Evolutionary conservation across 2,113 vertebrate species (phyloP).

Genomic region (Strigops habroptila): DNA sequence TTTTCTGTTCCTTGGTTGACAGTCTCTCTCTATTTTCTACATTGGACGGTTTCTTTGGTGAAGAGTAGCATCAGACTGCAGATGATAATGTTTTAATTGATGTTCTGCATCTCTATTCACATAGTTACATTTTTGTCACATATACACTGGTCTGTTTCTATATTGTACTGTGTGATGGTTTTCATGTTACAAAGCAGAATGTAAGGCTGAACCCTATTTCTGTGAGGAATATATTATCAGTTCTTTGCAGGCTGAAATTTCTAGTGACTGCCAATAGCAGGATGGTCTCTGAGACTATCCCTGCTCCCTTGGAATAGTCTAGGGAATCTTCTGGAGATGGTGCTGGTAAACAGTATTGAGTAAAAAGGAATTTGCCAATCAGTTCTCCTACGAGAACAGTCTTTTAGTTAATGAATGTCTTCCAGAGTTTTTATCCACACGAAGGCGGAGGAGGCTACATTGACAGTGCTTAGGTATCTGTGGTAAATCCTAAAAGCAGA

Average conservation of each 20-base stretch:
- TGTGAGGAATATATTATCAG: not conserved
- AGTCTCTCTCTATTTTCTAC: not conserved
- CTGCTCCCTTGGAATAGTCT: not conserved
- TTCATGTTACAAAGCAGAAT: not conserved
- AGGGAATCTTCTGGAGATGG: not conserved
- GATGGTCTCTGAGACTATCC: not conserved
- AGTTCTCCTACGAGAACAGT: not conserved
- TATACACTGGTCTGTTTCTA: not conserved
- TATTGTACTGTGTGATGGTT: not conserved
- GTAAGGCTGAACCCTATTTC: not conserved
- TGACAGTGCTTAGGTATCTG: not conserved
- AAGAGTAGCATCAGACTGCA: not conserved
- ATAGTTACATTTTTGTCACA: not conserved
- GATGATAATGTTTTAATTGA: not conserved
- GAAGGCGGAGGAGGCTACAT: not conserved
- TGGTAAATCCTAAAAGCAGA: not conserved
- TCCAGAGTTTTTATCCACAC: not conserved
- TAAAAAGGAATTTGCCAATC: constrained; percentile 35
- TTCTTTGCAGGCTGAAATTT: not conserved
- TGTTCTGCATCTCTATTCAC: not conserved
- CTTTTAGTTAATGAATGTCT: constrained; percentile 29
- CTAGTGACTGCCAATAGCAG: not conserved
- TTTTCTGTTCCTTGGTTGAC: not conserved
- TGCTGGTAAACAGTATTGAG: not conserved
- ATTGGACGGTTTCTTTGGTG: not conserved